Evolutionary conservation across 1,140 invertebrate genomes (phyloP).

Genomic region (Trigoniulus corallinus): DNA sequence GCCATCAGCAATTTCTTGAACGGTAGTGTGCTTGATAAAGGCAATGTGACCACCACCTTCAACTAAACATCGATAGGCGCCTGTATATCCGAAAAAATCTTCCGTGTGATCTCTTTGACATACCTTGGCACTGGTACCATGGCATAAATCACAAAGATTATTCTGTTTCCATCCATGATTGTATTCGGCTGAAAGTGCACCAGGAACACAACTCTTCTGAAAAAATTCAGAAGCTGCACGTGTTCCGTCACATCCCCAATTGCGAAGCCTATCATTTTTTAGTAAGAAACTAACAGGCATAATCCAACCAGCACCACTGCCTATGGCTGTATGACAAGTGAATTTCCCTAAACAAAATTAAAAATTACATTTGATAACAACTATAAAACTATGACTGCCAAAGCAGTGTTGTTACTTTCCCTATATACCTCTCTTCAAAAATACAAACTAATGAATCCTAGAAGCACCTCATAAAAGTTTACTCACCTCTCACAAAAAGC

Average conservation of each 20-base stretch:
- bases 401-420: constrained; percentile 19
- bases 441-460: constrained; percentile 19
- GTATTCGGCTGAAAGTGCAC: constrained; percentile 44
- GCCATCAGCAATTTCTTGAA: constrained; percentile 77
- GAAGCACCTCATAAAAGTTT: constrained; percentile 25
- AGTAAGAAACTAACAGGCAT: constrained; percentile 83
- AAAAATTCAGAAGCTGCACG: constrained; percentile 84
- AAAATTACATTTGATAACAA: constrained; percentile 13
- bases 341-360: constrained; percentile 47
- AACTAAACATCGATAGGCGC: constrained; percentile 80
- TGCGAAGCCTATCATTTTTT: constrained; percentile 80
- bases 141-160: constrained; percentile 78
- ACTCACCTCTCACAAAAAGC: constrained; percentile 58
- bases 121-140: constrained; percentile 61
- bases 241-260: constrained; percentile 77
- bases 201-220: constrained; percentile 37
- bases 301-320: constrained; percentile 86
- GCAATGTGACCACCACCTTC: constrained; percentile 90
- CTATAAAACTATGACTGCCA: constrained; percentile 20
- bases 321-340: constrained; percentile 83
- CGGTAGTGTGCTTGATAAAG: constrained; percentile 76
- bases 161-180: constrained; percentile 65
- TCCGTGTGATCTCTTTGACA: constrained; percentile 70
- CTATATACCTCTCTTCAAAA: constrained; percentile 23
- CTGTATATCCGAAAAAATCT: constrained; percentile 74